These are phyloP conservation scores for Sitobion miscanthi DNA, from an alignment of 1,140 invertebrate genomes.

Conservation along the genomic window DNA sequence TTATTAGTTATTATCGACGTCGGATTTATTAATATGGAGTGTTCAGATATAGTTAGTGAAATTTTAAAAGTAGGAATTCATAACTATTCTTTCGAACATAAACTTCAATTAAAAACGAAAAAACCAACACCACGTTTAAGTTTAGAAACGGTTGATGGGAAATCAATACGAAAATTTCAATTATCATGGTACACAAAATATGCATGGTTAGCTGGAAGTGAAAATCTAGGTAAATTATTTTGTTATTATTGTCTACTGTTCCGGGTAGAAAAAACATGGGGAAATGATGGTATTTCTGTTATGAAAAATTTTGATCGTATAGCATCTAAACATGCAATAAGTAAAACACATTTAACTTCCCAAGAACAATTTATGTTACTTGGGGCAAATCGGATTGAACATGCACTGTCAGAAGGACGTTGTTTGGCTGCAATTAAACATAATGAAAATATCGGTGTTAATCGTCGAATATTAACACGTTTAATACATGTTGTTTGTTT, in stretches of 20 bases:
- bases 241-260: neutral
- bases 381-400: neutral
- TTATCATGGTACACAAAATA: neutral
- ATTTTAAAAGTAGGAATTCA: too few species aligned
- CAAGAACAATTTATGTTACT: slow-evolving; percentile 22
- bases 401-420: neutral
- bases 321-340: slow-evolving; percentile 24
- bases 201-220: neutral
- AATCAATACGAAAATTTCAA: neutral
- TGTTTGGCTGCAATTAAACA: neutral
- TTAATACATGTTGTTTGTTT: slow-evolving; percentile 20
- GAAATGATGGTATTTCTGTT: neutral
- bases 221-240: neutral
- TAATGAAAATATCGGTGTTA: slow-evolving; percentile 33
- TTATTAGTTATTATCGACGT: too few species aligned
- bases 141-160: neutral
- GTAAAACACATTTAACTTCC: neutral
- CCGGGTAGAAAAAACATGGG: neutral
- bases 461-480: neutral
- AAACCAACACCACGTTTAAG: too few species aligned
- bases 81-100: too few species aligned
- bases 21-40: too few species aligned
- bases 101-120: too few species aligned
- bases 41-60: too few species aligned
- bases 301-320: slow-evolving; percentile 25